Percentiles rank a stretch among this genome's conserved stretches.
Conservation (phyloP, 2,797 vertebrate genomes). For the Urosaurus nigricauda region DNA sequence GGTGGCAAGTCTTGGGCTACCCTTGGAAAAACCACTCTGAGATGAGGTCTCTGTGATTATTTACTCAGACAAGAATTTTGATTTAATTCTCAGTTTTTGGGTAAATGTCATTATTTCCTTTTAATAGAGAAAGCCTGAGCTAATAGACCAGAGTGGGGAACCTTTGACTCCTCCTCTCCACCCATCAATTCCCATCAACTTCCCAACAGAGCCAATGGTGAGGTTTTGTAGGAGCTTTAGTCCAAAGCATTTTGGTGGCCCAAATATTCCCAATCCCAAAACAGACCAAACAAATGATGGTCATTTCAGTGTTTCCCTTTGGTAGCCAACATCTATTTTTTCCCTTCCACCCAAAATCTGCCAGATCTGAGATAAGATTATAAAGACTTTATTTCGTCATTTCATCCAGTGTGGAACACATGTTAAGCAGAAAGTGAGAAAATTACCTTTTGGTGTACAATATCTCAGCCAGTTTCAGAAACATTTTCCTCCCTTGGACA, state of each 20-base stretch:
- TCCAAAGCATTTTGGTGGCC: too few relatives aligned
- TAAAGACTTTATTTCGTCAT: too few relatives aligned
- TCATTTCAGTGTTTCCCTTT: neutral
- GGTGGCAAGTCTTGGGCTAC: neutral
- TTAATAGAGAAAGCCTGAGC: neutral
- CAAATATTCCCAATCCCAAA: too few relatives aligned
- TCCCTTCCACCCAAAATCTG: neutral
- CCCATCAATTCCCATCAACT: too few relatives aligned
- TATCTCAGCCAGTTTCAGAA: neutral
- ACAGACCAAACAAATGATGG: neutral
- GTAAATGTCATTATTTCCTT: neutral
- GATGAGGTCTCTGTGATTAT: neutral
- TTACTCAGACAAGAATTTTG: neutral
- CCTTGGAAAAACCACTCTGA: neutral
- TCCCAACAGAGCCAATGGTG: too few relatives aligned
- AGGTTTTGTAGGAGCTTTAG: too few relatives aligned
- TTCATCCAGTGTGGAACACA: neutral
- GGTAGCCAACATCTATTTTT: neutral
- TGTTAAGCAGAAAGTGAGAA: too few relatives aligned
- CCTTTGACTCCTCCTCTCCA: too few relatives aligned
- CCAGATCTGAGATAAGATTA: neutral
- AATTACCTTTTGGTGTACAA: too few relatives aligned
- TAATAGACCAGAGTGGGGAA: neutral
- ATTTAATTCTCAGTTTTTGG: neutral
- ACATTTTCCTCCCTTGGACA: neutral